Conservation (phyloP, 1,140 invertebrate genomes). For the Drosophila orena region DNA sequence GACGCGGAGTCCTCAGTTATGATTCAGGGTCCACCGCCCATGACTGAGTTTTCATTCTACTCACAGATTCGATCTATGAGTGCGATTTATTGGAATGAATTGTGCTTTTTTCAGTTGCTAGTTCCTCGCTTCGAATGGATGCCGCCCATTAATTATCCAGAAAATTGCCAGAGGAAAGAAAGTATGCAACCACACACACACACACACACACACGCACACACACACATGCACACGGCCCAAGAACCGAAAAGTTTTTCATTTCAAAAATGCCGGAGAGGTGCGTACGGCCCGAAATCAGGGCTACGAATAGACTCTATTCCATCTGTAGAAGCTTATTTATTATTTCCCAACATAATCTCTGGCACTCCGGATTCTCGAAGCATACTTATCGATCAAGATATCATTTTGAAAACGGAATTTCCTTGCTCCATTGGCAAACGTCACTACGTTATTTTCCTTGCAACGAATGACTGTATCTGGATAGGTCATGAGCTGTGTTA, state of each 20-base stretch:
- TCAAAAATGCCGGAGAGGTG: slow-evolving; percentile 28
- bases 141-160: slow-evolving; percentile 49
- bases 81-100: slow-evolving; percentile 7
- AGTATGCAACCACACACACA: slow-evolving; percentile 14
- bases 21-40: slow-evolving; percentile 8
- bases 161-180: slow-evolving; percentile 38
- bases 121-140: slow-evolving; percentile 8
- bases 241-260: slow-evolving; percentile 40
- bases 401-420: too few relatives aligned
- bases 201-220: background rate
- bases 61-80: slow-evolving; percentile 17
- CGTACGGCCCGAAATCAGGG: slow-evolving; percentile 35
- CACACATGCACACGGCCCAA: slow-evolving; percentile 2
- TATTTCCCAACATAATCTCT: too few relatives aligned
- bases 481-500: too few relatives aligned
- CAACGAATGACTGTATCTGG: too few relatives aligned
- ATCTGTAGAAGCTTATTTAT: too few relatives aligned
- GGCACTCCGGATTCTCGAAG: too few relatives aligned
- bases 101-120: slow-evolving; percentile 13
- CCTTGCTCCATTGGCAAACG: too few relatives aligned
- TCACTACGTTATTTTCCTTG: too few relatives aligned
- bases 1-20: background rate
- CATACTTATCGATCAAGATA: too few relatives aligned
- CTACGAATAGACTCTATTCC: background rate
- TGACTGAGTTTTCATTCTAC: slow-evolving; percentile 5